Percentiles rank a stretch among this genome's conserved stretches.
Evolutionary conservation across 2,888 invertebrate species (phyloP).

Genomic region (Heliconius charithonia): DNA sequence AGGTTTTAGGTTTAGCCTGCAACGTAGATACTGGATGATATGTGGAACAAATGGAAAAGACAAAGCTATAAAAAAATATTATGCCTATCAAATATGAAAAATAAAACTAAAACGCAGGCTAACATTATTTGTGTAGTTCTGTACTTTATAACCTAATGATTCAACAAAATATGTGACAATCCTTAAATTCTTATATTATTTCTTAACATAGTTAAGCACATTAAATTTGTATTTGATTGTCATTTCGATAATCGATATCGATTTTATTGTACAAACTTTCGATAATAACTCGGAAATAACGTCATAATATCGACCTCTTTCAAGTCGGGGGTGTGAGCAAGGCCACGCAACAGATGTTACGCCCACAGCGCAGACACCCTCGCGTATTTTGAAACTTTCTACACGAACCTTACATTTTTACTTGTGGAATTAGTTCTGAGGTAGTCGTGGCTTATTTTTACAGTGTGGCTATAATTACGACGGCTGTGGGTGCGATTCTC

Average conservation of each 20-base stretch:
- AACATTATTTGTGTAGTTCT: no score
- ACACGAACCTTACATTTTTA: not conserved
- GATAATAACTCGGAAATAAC: slow-evolving; percentile 38
- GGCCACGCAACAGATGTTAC: slow-evolving; percentile 68
- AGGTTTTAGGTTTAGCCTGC: no score
- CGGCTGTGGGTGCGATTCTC: not conserved
- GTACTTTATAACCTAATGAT: no score
- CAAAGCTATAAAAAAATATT: no score
- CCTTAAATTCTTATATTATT: no score
- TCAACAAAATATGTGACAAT: no score
- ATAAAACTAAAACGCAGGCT: no score
- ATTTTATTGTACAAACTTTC: slow-evolving; percentile 19
- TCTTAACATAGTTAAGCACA: not conserved
- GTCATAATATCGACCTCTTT: slow-evolving; percentile 54
- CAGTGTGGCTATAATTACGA: no score
- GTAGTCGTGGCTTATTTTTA: not conserved
- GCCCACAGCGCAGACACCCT: slow-evolving; percentile 67
- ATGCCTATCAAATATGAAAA: no score
- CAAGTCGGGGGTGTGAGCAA: slow-evolving; percentile 62
- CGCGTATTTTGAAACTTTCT: slow-evolving; percentile 43
- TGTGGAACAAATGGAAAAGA: no score
- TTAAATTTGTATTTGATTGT: not conserved
- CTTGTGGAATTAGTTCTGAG: not conserved
- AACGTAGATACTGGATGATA: no score
- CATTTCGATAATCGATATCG: not conserved